Percentiles rank a stretch among this genome's conserved stretches.
These are phyloP conservation scores for Nasonovia ribisnigri DNA, from an alignment of 2,888 invertebrate species.

Conservation along the genomic window DNA sequence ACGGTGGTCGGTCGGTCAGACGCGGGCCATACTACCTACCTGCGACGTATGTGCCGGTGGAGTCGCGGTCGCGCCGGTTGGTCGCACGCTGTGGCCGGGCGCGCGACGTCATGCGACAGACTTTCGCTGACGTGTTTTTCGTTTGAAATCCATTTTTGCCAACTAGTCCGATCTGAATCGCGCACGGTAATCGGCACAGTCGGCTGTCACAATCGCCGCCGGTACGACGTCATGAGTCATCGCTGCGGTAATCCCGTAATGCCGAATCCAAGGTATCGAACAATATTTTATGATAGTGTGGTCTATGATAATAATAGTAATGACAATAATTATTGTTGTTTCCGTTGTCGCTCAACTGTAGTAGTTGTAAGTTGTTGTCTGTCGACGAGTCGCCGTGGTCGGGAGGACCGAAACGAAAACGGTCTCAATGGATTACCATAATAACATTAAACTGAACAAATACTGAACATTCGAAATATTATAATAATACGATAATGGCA, in stretches of 20 bases:
- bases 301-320: background rate
- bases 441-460: no score
- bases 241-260: background rate
- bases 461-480: no score
- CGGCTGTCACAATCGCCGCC: background rate
- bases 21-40: background rate
- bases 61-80: background rate
- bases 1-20: background rate
- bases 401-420: no score
- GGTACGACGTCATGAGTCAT: background rate
- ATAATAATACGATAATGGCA: no score
- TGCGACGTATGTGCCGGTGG: background rate
- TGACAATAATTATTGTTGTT: background rate
- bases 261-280: background rate
- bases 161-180: background rate
- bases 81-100: background rate
- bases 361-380: no score
- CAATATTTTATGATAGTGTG: background rate
- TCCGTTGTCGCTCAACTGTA: no score
- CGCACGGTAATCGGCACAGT: background rate
- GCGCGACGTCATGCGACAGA: background rate
- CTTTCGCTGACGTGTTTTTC: slow-evolving; percentile 23
- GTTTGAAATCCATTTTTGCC: background rate
- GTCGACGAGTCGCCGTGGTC: no score
- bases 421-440: no score